These are phyloP conservation scores for Leuctra nigra DNA, from an alignment of 2,888 invertebrate species.

Conservation along the genomic window DNA sequence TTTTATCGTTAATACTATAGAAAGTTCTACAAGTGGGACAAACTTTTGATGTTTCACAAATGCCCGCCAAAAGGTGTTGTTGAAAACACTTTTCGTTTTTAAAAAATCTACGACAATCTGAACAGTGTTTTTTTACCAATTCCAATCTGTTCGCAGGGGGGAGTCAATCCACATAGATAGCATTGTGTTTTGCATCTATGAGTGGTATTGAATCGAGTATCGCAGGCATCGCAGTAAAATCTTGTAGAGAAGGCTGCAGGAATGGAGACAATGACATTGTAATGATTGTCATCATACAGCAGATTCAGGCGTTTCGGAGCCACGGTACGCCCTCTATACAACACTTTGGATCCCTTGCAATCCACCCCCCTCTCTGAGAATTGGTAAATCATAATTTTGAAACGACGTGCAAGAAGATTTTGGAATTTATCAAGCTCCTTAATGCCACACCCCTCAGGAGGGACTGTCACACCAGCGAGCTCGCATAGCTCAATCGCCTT, in stretches of 20 bases:
- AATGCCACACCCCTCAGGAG: not conserved
- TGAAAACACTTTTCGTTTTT: not conserved
- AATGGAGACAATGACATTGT: slow-evolving; percentile 31
- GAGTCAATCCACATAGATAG: not conserved
- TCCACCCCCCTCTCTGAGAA: too few relatives aligned
- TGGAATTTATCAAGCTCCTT: slow-evolving; percentile 7
- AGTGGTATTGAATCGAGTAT: slow-evolving; percentile 28
- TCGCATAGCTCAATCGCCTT: not conserved
- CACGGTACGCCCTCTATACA: slow-evolving; percentile 16
- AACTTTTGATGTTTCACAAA: not conserved
- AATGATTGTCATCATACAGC: slow-evolving; percentile 20
- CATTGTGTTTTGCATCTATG: slow-evolving; percentile 2
- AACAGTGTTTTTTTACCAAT: not conserved
- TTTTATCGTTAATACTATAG: not conserved
- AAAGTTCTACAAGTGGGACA: not conserved
- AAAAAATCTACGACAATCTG: slow-evolving; percentile 10
- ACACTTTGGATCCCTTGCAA: too few relatives aligned
- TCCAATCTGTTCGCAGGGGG: not conserved
- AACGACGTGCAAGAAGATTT: not conserved
- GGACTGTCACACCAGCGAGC: not conserved
- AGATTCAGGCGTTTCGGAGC: slow-evolving; percentile 13
- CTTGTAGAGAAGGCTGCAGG: slow-evolving; percentile 30
- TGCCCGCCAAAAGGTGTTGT: not conserved
- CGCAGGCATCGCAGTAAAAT: slow-evolving; percentile 32
- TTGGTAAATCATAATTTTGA: not conserved